Conservation (phyloP, 2,888 invertebrate species). For the Lucinisca nassula region DNA sequence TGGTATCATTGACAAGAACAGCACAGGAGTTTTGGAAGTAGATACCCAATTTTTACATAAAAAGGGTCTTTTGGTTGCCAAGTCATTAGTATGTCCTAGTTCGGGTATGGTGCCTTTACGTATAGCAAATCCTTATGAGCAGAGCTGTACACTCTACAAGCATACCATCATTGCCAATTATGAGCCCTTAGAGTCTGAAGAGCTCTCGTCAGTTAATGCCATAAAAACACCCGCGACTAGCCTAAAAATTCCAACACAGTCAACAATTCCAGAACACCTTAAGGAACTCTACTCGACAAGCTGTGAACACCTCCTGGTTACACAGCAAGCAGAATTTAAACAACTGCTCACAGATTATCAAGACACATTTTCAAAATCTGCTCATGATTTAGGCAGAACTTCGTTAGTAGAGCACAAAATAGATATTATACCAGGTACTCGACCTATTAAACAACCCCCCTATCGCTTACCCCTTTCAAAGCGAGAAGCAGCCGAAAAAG, state of each 20-base stretch:
- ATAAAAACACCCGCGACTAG: too few relatives aligned
- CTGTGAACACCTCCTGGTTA: neutral
- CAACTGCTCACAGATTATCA: conserved; percentile 21
- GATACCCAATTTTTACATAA: conserved; percentile 1
- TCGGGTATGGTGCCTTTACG: conserved; percentile 31
- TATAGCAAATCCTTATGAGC: conserved; percentile 11
- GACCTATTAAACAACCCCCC: conserved; percentile 39
- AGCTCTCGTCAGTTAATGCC: neutral
- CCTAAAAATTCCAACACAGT: neutral
- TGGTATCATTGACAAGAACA: neutral
- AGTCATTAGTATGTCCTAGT: conserved; percentile 18
- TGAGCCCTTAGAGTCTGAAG: neutral
- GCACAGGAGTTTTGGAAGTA: conserved; percentile 3
- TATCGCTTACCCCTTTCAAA: conserved; percentile 56
- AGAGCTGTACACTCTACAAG: conserved; percentile 17
- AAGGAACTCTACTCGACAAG: neutral
- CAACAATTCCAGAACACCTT: neutral
- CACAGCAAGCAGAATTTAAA: neutral
- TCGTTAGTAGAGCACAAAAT: conserved; percentile 41
- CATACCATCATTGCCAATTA: neutral
- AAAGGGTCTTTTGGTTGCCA: conserved; percentile 23
- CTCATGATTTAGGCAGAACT: conserved; percentile 40
- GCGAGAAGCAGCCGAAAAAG: conserved; percentile 38
- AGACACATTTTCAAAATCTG: conserved; percentile 32
- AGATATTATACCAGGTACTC: conserved; percentile 28